These are phyloP conservation scores for Oryzias dopingdopingensis DNA, from an alignment of 2,797 vertebrate genomes.

Conservation along the genomic window DNA sequence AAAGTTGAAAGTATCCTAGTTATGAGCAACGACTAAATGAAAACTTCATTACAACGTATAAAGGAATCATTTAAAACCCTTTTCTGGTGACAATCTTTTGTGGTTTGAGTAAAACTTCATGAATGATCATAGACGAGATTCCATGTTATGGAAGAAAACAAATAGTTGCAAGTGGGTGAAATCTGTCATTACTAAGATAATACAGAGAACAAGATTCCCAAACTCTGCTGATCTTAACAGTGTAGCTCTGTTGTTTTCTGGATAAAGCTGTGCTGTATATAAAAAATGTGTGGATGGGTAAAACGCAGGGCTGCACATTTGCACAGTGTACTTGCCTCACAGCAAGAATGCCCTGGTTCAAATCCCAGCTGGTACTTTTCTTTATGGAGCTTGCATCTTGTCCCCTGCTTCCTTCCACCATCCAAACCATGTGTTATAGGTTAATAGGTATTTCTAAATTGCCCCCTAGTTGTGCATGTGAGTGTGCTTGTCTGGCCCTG, in stretches of 20 bases:
- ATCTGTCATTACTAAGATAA: constrained; percentile 38
- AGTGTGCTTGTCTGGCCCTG: not conserved
- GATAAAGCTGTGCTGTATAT: too few relatives aligned
- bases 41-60: constrained; percentile 14
- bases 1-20: constrained; percentile 16
- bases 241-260: too few relatives aligned
- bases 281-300: too few relatives aligned
- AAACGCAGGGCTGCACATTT: too few relatives aligned
- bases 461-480: too few relatives aligned
- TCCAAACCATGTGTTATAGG: too few relatives aligned
- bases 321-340: too few relatives aligned
- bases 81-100: constrained; percentile 39
- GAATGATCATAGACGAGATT: constrained; percentile 9
- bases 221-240: constrained; percentile 1
- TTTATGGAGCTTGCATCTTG: too few relatives aligned
- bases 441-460: too few relatives aligned
- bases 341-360: too few relatives aligned
- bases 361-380: too few relatives aligned
- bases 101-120: constrained; percentile 38
- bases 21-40: constrained; percentile 6
- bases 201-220: constrained; percentile 23
- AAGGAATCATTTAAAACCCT: constrained; percentile 33
- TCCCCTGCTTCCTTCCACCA: too few relatives aligned
- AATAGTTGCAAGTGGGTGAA: constrained; percentile 31
- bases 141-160: constrained; percentile 29